Evolutionary conservation across 2,797 vertebrate species (phyloP).

Genomic region (Phrynocephalus vlangalii): DNA sequence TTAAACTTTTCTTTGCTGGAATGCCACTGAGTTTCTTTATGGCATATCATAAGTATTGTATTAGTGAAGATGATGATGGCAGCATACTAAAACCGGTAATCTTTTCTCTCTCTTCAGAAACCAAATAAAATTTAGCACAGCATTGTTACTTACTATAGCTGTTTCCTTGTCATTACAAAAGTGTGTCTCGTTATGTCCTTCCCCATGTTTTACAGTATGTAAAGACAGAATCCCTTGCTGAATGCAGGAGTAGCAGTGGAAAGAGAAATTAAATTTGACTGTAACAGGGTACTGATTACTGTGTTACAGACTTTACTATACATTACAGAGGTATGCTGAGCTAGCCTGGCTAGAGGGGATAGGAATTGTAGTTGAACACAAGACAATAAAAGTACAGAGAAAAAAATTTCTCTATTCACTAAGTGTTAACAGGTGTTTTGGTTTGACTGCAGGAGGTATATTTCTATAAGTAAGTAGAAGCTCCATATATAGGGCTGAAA

Average conservation of each 20-base stretch:
- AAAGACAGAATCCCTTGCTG: not conserved
- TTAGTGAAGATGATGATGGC: conserved; percentile 63
- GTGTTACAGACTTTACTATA: not conserved
- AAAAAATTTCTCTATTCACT: not conserved
- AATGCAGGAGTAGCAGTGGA: fast-evolving
- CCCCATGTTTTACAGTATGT: not conserved
- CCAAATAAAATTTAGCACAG: not conserved
- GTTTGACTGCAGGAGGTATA: not conserved
- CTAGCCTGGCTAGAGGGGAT: not conserved
- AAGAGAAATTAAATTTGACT: not conserved
- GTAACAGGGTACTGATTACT: not conserved
- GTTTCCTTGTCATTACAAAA: not conserved
- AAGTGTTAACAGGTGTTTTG: not conserved
- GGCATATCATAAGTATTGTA: conserved; percentile 82
- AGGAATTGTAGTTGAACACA: not conserved
- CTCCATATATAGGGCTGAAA: not conserved
- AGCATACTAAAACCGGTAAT: conserved; percentile 70
- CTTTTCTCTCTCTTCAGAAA: not conserved
- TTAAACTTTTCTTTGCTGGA: conserved; percentile 84
- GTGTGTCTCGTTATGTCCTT: not conserved
- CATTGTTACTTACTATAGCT: not conserved
- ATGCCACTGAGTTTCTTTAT: conserved; percentile 86
- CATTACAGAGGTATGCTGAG: not conserved
- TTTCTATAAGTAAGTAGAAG: not conserved
- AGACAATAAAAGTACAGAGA: not conserved